Evolutionary conservation across 1,140 invertebrate species (phyloP), one percentile per base, ranked within the genome.

Genomic region (Vanessa atalanta): DNA sequence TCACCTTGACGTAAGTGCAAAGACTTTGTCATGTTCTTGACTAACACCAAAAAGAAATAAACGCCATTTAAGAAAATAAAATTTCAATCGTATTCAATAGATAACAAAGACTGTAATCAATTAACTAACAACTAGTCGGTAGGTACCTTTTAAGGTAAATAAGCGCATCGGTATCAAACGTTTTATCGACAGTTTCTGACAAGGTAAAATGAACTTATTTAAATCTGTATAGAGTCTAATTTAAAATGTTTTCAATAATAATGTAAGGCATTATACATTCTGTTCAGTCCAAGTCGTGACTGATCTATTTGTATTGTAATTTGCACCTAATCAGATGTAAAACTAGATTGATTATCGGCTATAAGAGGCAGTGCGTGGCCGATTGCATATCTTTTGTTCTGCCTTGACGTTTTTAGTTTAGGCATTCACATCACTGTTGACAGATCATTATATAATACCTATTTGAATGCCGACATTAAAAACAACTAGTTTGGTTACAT

Each of bases 1-100:
- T 92, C 90, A 92, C 90, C 90, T 92, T 92, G 89, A 90, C 82
- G 88, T 86, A 89, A 88, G 83, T 85, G 87, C 81, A 87, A 87
- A 86, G 84, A 89, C 84, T 89, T 84, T 87, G 84, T 89, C 82
- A 81, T 75, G 67, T 48, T 68, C 37, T 37, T 67, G 3, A 13
- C 14, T n/a, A 47, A 12, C 68, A 57, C 9, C 6, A 73, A 70
- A 83, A 81, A 72, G 77, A 50, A 69, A 26, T 78, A 86, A 81
- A 70, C 48, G n/a, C 31, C 71, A 53, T 50, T 15, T 70, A 13
- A 53, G 48, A 23, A 51, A 65, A 60, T 23, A 31, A 65, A 63
- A 74, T 73, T 81, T 79, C 74, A 77, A 83, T 80, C 73, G 72
- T 85, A 81, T 55, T 23, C 14, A 64, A 55, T 64, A 47, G 11